phyloP scores from a whole-genome alignment of 2,888 invertebrate genomes.

The Drosophila emarginata region DNA sequence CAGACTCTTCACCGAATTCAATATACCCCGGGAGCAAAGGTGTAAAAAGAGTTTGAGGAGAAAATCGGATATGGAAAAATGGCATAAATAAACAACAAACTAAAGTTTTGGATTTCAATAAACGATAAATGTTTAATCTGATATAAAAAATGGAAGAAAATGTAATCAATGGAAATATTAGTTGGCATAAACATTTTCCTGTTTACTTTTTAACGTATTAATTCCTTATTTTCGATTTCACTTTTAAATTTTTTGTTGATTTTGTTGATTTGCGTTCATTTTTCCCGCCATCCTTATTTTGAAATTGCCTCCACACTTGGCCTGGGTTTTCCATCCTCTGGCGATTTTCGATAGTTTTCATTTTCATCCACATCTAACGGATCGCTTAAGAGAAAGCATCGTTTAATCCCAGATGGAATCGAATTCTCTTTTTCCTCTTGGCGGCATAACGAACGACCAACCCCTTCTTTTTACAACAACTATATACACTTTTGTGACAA shows the following conservation, averaged over 20 bases:
- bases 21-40: neutral
- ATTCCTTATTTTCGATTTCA: no score
- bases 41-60: neutral
- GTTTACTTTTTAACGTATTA: no score
- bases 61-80: neutral
- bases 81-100: neutral
- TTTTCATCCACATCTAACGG: neutral
- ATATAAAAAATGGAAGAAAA: neutral
- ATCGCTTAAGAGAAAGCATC: neutral
- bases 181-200: neutral
- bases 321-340: neutral
- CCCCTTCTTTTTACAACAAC: neutral
- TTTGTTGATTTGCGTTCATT: no score
- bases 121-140: neutral
- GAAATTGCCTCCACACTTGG: neutral
- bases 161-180: neutral
- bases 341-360: neutral
- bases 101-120: neutral
- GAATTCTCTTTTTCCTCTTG: neutral
- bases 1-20: neutral
- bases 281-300: no score
- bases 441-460: neutral
- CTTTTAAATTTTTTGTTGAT: no score
- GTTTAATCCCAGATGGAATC: neutral
- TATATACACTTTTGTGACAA: neutral